Conservation (phyloP, 2,888 invertebrate genomes). For the Lacanobia wlatinum region DNA sequence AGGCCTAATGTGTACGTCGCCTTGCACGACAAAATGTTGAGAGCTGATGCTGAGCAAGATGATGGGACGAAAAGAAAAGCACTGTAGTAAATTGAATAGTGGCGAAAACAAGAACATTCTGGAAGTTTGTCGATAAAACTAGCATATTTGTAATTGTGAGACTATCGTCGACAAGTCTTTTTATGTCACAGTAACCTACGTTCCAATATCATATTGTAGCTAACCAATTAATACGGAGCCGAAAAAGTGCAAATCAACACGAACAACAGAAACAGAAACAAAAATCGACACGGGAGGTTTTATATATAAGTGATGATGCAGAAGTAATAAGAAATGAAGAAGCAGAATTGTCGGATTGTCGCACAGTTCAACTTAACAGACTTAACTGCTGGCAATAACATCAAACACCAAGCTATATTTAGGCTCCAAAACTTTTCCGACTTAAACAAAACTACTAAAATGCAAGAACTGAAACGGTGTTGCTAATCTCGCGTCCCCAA, state of each 20-base stretch:
- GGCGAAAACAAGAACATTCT: neutral
- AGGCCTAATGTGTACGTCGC: conserved; percentile 75
- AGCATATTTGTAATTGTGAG: neutral
- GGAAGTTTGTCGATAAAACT: neutral
- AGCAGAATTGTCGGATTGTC: neutral
- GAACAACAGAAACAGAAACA: too few relatives aligned
- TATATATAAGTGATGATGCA: too few relatives aligned
- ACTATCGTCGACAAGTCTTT: neutral
- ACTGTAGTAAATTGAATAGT: neutral
- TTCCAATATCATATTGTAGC: too few relatives aligned
- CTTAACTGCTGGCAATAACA: neutral
- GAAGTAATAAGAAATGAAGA: too few relatives aligned
- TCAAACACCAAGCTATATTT: neutral
- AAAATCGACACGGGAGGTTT: too few relatives aligned
- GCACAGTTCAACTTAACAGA: neutral
- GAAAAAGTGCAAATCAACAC: too few relatives aligned
- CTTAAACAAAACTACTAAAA: conserved; percentile 1
- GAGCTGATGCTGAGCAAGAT: too few relatives aligned
- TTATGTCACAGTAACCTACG: too few relatives aligned
- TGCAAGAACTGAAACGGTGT: conserved; percentile 21
- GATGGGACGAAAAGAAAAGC: too few relatives aligned
- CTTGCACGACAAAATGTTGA: conserved; percentile 74
- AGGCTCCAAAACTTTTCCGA: conserved; percentile 4
- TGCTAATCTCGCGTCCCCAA: conserved; percentile 38
- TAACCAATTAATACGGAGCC: too few relatives aligned